These are phyloP conservation scores for Bradypodion pumilum DNA, from an alignment of 2,797 vertebrate species.

Conservation along the genomic window DNA sequence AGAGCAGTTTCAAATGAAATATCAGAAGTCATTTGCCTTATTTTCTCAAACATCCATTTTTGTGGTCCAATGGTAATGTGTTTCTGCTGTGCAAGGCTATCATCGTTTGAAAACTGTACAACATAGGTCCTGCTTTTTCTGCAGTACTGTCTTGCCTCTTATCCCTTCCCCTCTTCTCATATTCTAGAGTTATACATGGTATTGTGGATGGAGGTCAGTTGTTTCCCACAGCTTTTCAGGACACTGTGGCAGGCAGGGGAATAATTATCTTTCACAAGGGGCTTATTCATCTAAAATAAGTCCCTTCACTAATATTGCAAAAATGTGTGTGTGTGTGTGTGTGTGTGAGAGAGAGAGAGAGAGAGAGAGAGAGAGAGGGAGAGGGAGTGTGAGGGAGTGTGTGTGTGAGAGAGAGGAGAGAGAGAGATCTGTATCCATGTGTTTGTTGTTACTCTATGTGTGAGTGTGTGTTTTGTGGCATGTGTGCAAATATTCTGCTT, in stretches of 20 bases:
- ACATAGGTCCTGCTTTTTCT: constrained; percentile 33
- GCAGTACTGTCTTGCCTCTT: constrained; percentile 32
- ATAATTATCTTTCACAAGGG: constrained; percentile 78
- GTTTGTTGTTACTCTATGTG: constrained; percentile 38
- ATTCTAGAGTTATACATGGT: constrained; percentile 70
- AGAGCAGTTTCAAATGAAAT: constrained; percentile 5
- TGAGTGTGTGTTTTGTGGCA: not conserved
- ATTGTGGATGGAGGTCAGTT: constrained; percentile 78
- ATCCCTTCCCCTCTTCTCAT: constrained; percentile 57
- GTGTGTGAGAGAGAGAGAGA: constrained; percentile 30
- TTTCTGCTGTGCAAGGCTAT: constrained; percentile 41
- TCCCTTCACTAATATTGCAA: constrained; percentile 73
- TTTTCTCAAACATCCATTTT: constrained; percentile 33
- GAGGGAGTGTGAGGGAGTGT: too few species aligned
- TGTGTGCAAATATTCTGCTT: constrained; percentile 53
- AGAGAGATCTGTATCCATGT: constrained; percentile 49
- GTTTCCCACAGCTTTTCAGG: constrained; percentile 83
- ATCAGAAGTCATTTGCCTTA: constrained; percentile 42
- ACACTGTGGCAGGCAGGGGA: constrained; percentile 74
- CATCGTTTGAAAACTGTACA: constrained; percentile 33
- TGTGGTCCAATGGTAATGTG: constrained; percentile 41
- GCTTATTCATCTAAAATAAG: constrained; percentile 79
- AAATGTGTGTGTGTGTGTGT: constrained; percentile 63
- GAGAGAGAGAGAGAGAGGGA: not conserved
- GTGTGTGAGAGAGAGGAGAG: too few species aligned